Evolutionary conservation across 2,888 invertebrate species (phyloP).

Genomic region (Synergus japonicus): DNA sequence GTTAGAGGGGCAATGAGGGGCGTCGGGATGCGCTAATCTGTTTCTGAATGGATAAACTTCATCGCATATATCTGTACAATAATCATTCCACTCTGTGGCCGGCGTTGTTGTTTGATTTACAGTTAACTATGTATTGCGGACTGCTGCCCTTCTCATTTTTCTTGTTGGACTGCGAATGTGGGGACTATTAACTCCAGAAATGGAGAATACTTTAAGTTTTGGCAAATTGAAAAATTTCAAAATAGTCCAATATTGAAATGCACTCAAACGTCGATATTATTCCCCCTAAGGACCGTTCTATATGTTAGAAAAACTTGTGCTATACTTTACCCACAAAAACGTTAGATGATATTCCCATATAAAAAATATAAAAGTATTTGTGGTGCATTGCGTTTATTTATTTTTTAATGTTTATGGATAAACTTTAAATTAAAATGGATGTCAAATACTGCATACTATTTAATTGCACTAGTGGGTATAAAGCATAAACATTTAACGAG

Average conservation of each 20-base stretch:
- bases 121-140: constrained; percentile 41
- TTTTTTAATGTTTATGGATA: too few relatives aligned
- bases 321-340: too few relatives aligned
- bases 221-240: too few relatives aligned
- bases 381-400: too few relatives aligned
- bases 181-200: neutral
- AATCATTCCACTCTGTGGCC: constrained; percentile 46
- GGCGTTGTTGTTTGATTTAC: constrained; percentile 49
- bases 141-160: too few relatives aligned
- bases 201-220: neutral
- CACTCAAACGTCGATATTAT: neutral
- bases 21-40: constrained; percentile 48
- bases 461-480: neutral
- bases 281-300: too few relatives aligned
- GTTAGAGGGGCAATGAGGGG: neutral
- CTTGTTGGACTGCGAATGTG: neutral
- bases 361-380: too few relatives aligned
- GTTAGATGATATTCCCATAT: too few relatives aligned
- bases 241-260: neutral
- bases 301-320: too few relatives aligned
- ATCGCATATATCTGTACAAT: constrained; percentile 45
- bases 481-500: neutral
- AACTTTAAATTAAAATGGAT: too few relatives aligned
- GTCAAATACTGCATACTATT: too few relatives aligned
- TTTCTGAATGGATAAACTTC: constrained; percentile 49